Evolutionary conservation across 2,113 vertebrate species (phyloP).

Genomic region (Psittacara wagleri): DNA sequence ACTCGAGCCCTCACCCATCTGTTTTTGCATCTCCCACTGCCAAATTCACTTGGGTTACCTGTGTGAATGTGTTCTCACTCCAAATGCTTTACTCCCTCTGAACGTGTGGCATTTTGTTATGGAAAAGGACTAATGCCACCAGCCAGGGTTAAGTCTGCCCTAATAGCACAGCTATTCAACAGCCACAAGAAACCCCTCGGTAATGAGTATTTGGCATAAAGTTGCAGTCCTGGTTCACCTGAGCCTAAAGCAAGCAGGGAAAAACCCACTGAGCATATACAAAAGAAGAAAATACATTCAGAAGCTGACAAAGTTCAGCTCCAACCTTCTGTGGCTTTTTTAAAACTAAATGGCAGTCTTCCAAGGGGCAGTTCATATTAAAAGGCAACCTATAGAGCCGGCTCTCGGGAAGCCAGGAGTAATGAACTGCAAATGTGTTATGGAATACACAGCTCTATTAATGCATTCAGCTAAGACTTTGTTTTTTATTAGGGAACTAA

Average conservation of each 20-base stretch:
- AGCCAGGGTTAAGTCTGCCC: slow-evolving; percentile 15
- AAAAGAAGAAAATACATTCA: slow-evolving; percentile 48
- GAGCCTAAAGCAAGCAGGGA: slow-evolving; percentile 4
- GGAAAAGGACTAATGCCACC: slow-evolving; percentile 32
- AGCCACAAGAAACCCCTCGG: not conserved
- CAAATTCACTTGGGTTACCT: slow-evolving; percentile 39
- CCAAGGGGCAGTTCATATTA: not conserved
- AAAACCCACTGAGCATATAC: not conserved
- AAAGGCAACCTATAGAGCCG: not conserved
- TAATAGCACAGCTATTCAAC: slow-evolving; percentile 51
- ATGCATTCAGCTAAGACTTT: not conserved
- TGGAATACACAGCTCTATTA: not conserved
- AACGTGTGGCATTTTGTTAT: not conserved
- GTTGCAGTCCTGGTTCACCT: slow-evolving; percentile 30
- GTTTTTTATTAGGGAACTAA: not conserved
- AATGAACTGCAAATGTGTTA: not conserved
- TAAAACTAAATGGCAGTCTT: not conserved
- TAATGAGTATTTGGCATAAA: slow-evolving; percentile 49
- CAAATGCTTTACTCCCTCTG: slow-evolving; percentile 7
- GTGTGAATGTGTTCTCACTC: not conserved
- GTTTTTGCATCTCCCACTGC: not conserved
- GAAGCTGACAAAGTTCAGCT: not conserved
- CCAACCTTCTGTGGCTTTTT: not conserved
- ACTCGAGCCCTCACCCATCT: not conserved
- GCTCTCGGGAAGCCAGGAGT: not conserved